These are phyloP conservation scores for Distichodus sexfasciatus DNA, from an alignment of 2,797 vertebrate species.

Conservation along the genomic window DNA sequence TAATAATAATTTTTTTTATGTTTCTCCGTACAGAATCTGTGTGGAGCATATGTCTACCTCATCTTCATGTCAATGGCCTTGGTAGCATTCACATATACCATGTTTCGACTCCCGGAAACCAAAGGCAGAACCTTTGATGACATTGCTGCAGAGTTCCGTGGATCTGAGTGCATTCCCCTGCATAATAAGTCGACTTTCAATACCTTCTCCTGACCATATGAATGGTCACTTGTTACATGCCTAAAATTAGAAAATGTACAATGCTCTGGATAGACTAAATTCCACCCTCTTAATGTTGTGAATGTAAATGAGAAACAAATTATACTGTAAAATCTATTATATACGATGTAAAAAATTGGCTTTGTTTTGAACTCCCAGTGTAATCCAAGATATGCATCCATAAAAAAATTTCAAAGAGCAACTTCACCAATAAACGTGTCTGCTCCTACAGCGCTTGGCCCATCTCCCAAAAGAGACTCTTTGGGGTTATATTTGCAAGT, in stretches of 20 bases:
- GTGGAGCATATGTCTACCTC: conserved; percentile 70
- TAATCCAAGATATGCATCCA: background rate
- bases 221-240: background rate
- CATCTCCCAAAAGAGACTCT: conserved; percentile 4
- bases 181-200: conserved; percentile 70
- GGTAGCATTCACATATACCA: conserved; percentile 60
- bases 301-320: background rate
- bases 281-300: too few species aligned
- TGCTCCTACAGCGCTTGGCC: conserved; percentile 4
- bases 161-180: conserved; percentile 65
- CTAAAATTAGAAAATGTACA: background rate
- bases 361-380: background rate
- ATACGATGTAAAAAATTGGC: too few species aligned
- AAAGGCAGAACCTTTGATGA: conserved; percentile 72
- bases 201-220: conserved; percentile 68
- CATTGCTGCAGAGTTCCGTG: conserved; percentile 68
- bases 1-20: background rate
- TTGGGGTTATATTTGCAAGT: conserved; percentile 36
- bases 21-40: conserved; percentile 57
- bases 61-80: conserved; percentile 63
- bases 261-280: background rate
- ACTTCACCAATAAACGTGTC: background rate
- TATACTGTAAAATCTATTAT: background rate
- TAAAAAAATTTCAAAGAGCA: conserved; percentile 11
- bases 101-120: conserved; percentile 72